A percentile compares a stretch with the other conserved stretches of the same genome.
Conservation (phyloP, 2,797 vertebrate genomes). For the Poecilia gillii region DNA sequence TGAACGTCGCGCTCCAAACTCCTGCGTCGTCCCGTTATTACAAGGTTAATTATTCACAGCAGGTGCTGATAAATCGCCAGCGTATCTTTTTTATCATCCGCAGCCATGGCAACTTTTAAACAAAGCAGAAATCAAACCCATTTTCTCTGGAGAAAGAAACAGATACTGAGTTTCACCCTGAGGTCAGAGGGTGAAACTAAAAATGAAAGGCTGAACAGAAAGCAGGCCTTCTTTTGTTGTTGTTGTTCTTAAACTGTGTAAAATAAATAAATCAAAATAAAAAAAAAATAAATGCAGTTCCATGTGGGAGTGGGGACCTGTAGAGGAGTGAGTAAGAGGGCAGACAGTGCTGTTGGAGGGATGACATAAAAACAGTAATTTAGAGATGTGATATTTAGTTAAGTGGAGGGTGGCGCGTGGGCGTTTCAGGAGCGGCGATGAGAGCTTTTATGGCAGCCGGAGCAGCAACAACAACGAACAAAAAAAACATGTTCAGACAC, state of each 20-base stretch:
- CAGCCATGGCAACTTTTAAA: conserved; percentile 15
- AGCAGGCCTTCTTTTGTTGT: neutral
- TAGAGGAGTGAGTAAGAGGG: neutral
- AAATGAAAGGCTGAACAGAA: neutral
- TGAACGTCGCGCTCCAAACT: neutral
- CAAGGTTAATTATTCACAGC: conserved; percentile 31
- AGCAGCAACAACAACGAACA: conserved; percentile 3
- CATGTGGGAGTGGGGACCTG: neutral
- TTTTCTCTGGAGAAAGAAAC: neutral
- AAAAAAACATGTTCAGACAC: conserved; percentile 34
- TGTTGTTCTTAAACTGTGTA: neutral
- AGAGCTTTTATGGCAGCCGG: conserved; percentile 27
- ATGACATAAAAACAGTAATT: conserved; percentile 29
- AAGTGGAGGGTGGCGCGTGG: conserved; percentile 26
- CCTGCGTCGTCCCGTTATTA: neutral
- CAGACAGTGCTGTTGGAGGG: conserved; percentile 11
- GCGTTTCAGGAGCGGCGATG: conserved; percentile 14
- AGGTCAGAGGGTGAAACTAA: neutral
- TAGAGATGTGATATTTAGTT: conserved; percentile 4
- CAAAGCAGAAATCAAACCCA: conserved; percentile 4
- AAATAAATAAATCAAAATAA: no score
- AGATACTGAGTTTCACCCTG: neutral
- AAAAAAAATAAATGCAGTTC: neutral
- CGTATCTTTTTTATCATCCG: neutral
- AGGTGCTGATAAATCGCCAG: conserved; percentile 15